A percentile compares a stretch with the other conserved stretches of the same genome.
Conservation (phyloP, 2,113 vertebrate species). For the Solea senegalensis region DNA sequence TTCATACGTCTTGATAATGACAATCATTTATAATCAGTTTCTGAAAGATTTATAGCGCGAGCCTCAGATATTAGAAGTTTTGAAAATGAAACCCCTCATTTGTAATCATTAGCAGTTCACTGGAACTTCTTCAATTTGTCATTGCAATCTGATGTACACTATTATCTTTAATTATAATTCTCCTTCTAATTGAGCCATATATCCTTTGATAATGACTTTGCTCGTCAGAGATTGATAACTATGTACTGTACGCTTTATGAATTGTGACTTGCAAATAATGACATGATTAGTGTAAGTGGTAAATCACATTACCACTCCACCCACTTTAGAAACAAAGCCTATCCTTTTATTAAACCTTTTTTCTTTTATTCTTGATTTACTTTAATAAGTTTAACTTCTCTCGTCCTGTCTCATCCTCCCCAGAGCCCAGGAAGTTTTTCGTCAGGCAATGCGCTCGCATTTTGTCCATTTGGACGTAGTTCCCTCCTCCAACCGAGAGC, state of each 20-base stretch:
- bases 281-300: slow-evolving; percentile 29
- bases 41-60: slow-evolving; percentile 4
- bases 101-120: slow-evolving; percentile 9
- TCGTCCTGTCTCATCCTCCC: neutral
- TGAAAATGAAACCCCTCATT: slow-evolving; percentile 15
- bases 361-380: neutral
- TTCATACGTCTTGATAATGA: slow-evolving; percentile 12
- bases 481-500: slow-evolving; percentile 85
- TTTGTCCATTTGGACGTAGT: slow-evolving; percentile 87
- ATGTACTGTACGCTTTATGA: neutral
- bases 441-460: slow-evolving; percentile 90
- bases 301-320: neutral
- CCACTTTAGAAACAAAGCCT: neutral
- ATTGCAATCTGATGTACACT: slow-evolving; percentile 3
- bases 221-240: slow-evolving; percentile 33
- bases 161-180: slow-evolving; percentile 2
- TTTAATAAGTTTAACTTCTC: neutral
- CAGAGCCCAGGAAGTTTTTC: slow-evolving; percentile 95
- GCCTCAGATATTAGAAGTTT: neutral
- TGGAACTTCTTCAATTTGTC: slow-evolving; percentile 19
- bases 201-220: slow-evolving; percentile 21
- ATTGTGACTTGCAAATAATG: slow-evolving; percentile 24
- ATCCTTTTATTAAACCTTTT: neutral
- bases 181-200: slow-evolving; percentile 27
- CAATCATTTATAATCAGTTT: neutral